Conservation (phyloP, 1,140 invertebrate species). For the Lasioglossum baleicum region DNA sequence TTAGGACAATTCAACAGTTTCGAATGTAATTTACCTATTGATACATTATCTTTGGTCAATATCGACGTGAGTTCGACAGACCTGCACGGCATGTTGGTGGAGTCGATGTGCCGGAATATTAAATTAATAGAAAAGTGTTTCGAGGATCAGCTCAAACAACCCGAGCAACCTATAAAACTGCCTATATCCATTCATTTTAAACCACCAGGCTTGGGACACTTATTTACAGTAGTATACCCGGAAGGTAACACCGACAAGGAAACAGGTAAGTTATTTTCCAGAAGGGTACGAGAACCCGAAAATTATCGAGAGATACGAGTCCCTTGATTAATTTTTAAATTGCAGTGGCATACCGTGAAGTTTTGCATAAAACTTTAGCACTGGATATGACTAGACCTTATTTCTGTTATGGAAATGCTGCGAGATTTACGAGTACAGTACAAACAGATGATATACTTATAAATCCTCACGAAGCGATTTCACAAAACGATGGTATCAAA, state of each 20-base stretch:
- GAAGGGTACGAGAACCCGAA: not conserved
- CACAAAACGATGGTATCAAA: conserved; percentile 67
- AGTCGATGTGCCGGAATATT: conserved; percentile 86
- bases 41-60: conserved; percentile 86
- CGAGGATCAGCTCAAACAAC: conserved; percentile 78
- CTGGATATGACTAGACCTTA: conserved; percentile 85
- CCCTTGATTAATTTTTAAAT: conserved; percentile 57
- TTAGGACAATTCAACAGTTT: conserved; percentile 76
- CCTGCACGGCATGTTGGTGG: conserved; percentile 86
- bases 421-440: conserved; percentile 81
- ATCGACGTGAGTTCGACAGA: conserved; percentile 82
- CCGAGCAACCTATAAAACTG: conserved; percentile 51
- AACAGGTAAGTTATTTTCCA: conserved; percentile 80
- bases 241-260: conserved; percentile 82
- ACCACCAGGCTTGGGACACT: conserved; percentile 85
- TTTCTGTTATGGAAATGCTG: conserved; percentile 86
- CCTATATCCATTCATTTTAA: conserved; percentile 76
- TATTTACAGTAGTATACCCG: conserved; percentile 87
- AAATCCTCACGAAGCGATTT: conserved; percentile 87
- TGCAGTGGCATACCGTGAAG: conserved; percentile 83
- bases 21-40: conserved; percentile 84
- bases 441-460: conserved; percentile 81
- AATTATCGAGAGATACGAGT: too few relatives aligned
- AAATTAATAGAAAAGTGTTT: conserved; percentile 83
- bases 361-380: conserved; percentile 85